Base-by-base conservation (phyloP, 2,113 vertebrate species). In the Lepisosteus oculatus region DNA sequence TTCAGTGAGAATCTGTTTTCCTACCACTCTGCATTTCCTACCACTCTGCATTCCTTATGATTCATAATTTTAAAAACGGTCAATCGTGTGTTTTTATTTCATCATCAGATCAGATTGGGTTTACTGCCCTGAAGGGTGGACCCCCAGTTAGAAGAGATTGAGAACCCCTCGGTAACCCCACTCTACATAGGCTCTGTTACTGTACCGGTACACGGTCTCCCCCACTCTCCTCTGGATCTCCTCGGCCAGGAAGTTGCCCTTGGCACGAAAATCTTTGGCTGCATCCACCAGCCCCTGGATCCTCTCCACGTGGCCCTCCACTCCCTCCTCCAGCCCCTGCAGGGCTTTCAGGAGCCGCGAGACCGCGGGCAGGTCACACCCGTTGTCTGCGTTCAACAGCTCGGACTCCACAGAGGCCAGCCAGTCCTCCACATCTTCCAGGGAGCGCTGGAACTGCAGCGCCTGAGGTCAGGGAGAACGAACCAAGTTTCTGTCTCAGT, bases 371-470 rank as follows among this genome's bases (percentile, higher is more conserved):
- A 93, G 79, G 78, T 94, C 92, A 1, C 73, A 81, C 4, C 77
- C 86, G 41, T 65, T 78, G 42, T 89, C 84, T 7, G 90, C 80
- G 47, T 72, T 74, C 76, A 80, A 74, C 74, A 95, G 72, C 11
- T 93, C 87, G 7, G 69, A 82, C 81, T 95, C 93, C 61, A 94
- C 79, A 0, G 90, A 86, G 61, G 74, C 85, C 77, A 97, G 74
- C 80, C 92, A 92, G 75, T 90, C 87, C 65, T 94, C 91, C 61
- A 90, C 80, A 70, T 95, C 93, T 3, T 94, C 91, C 61, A 94
- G 5, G 0, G 82, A 89, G 41, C 85, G 83, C 72, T 86, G 92
- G 64, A 98, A 93, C 85, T 81, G 79, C 76, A 94, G 83, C 1
- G 90, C 95, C 96, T 97, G 76, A 51, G 5, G 14, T 43, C 3